These are phyloP conservation scores for Bimastos eiseni DNA, from an alignment of 2,888 invertebrate genomes.

Conservation along the genomic window DNA sequence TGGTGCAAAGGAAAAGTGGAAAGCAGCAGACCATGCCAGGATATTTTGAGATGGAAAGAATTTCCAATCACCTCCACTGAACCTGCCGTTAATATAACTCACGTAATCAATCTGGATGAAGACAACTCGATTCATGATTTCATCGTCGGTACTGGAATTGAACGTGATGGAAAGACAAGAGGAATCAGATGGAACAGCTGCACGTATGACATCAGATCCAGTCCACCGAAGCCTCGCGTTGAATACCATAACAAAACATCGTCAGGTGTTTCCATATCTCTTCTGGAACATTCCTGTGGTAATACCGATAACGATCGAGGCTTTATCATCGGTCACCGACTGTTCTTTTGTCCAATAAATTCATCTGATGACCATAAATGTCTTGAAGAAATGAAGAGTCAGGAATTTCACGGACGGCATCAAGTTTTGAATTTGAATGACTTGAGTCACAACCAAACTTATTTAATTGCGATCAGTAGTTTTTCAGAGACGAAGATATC, in stretches of 20 bases:
- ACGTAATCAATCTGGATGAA: neutral
- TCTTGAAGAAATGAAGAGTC: neutral
- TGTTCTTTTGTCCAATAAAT: neutral
- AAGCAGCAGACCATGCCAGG: neutral
- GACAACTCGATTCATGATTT: neutral
- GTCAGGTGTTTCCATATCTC: neutral
- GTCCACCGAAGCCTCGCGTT: neutral
- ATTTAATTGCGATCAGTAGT: neutral
- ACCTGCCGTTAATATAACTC: neutral
- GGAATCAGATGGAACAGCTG: neutral
- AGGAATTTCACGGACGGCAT: neutral
- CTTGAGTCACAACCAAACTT: neutral
- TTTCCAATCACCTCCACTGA: neutral
- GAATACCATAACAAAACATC: neutral
- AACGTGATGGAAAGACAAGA: neutral
- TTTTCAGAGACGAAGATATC: neutral
- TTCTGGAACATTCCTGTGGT: neutral
- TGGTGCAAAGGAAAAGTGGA: neutral
- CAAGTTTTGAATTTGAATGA: neutral
- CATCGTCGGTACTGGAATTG: constrained; percentile 3
- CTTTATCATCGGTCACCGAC: neutral
- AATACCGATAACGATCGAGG: neutral
- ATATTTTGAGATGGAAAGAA: neutral
- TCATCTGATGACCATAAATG: neutral
- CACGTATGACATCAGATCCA: neutral